These are phyloP conservation scores for Nanorana parkeri DNA, from an alignment of 2,113 vertebrate species.

Conservation along the genomic window DNA sequence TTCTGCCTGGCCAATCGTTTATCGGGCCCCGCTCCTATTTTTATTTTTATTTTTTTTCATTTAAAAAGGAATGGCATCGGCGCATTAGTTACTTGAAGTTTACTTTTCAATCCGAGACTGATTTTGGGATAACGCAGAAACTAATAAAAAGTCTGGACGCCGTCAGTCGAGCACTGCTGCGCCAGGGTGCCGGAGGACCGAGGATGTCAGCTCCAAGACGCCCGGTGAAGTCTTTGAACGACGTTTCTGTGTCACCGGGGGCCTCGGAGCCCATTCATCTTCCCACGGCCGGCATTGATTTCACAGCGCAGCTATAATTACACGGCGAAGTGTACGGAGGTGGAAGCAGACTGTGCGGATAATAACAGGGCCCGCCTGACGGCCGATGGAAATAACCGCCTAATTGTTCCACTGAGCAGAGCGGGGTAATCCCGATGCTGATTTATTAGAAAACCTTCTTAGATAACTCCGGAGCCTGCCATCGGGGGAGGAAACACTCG, in stretches of 20 bases:
- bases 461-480: constrained; percentile 8
- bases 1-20: no score
- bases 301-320: constrained; percentile 53
- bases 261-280: constrained; percentile 48
- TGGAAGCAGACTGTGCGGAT: constrained; percentile 47
- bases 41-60: no score
- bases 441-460: constrained; percentile 51
- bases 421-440: constrained; percentile 49
- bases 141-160: no score
- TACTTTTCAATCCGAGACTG: no score
- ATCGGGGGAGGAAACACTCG: constrained; percentile 1
- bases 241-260: constrained; percentile 41
- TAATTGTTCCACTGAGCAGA: constrained; percentile 54
- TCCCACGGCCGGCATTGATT: constrained; percentile 53
- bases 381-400: constrained; percentile 50
- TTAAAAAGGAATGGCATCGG: no score
- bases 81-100: no score
- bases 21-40: no score
- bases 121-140: no score
- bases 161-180: neutral
- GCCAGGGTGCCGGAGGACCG: constrained; percentile 13
- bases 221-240: constrained; percentile 46
- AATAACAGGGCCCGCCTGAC: constrained; percentile 55
- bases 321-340: constrained; percentile 53
- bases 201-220: constrained; percentile 40